A percentile compares a stretch with the other conserved stretches of the same genome.
These are phyloP conservation scores for Peromyscus leucopus DNA, from an alignment of 2,113 vertebrate species.

Conservation along the genomic window DNA sequence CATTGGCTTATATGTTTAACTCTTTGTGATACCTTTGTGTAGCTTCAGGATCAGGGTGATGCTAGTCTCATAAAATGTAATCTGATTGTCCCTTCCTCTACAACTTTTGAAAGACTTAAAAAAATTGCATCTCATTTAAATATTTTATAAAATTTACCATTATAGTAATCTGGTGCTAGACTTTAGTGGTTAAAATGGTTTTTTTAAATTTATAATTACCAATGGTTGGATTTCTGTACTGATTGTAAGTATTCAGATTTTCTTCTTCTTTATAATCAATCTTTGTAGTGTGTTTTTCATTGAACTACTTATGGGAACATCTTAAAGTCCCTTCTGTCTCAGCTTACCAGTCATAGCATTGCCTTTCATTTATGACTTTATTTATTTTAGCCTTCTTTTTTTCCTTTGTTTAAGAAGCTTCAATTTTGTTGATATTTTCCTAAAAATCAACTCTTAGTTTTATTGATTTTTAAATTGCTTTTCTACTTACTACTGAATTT, in stretches of 20 bases:
- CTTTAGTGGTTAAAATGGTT: background rate
- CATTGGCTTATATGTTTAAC: background rate
- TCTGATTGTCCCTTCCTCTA: background rate
- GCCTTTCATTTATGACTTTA: background rate
- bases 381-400: background rate
- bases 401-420: background rate
- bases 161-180: background rate
- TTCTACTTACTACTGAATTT: conserved; percentile 7
- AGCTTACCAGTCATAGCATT: background rate
- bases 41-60: background rate
- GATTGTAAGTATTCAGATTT: background rate
- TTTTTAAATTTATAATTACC: background rate
- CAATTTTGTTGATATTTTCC: background rate
- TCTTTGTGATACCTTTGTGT: background rate
- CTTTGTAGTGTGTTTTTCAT: background rate
- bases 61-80: background rate
- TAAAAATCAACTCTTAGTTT: background rate
- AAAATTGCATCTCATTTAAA: background rate
- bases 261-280: background rate
- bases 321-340: background rate
- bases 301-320: background rate
- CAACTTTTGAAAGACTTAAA: background rate
- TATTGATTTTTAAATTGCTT: background rate
- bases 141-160: background rate
- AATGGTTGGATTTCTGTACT: background rate